Percentiles rank a stretch among this genome's conserved stretches.
Conservation (phyloP, 2,113 vertebrate species). For the Crotalus horridus region DNA sequence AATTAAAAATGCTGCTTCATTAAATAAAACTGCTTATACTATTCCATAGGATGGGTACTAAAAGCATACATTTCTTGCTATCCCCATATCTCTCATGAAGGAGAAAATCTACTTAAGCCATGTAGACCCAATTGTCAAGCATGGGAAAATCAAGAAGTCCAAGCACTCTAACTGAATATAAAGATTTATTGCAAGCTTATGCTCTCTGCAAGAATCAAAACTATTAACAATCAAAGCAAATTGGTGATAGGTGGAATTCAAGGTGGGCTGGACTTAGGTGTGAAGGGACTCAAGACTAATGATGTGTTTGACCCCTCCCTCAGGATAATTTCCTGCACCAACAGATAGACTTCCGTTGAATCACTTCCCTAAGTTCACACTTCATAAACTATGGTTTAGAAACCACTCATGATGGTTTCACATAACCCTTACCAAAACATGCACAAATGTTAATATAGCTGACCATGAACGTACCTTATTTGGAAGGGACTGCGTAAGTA, state of each 20-base stretch:
- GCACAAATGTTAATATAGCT: neutral
- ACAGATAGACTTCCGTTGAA: neutral
- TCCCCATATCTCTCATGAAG: neutral
- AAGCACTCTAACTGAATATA: too few relatives aligned
- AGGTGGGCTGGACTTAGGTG: too few relatives aligned
- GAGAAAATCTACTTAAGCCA: neutral
- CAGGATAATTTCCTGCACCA: too few relatives aligned
- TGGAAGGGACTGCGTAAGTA: neutral
- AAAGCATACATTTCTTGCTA: neutral
- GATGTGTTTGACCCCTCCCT: too few relatives aligned
- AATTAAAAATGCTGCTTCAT: neutral
- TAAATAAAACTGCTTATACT: neutral
- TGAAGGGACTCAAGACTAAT: too few relatives aligned
- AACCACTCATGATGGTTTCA: neutral
- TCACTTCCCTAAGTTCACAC: neutral
- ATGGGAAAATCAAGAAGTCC: too few relatives aligned
- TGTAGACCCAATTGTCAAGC: neutral
- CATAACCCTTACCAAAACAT: neutral
- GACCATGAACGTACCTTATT: neutral
- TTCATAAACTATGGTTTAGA: neutral
- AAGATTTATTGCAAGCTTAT: too few relatives aligned
- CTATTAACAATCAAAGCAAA: too few relatives aligned
- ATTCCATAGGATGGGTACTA: neutral
- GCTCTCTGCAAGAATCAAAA: too few relatives aligned
- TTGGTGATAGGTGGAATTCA: too few relatives aligned